These are phyloP conservation scores for Eledone cirrhosa DNA, from an alignment of 2,888 invertebrate species.

Conservation along the genomic window DNA sequence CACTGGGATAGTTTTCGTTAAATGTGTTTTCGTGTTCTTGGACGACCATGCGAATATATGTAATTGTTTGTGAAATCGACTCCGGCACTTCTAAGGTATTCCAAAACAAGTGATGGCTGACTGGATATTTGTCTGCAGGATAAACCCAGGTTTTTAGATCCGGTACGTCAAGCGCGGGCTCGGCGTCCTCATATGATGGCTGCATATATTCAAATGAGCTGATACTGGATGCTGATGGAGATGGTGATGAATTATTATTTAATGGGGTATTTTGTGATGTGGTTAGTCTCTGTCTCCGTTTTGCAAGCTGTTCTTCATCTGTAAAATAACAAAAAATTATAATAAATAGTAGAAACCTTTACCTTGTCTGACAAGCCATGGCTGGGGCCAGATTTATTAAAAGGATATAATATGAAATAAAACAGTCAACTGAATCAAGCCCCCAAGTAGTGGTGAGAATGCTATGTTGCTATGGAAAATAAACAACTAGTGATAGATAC, in stretches of 20 bases:
- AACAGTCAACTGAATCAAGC: too few relatives aligned
- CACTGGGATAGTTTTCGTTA: constrained; percentile 36
- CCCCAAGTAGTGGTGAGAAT: too few relatives aligned
- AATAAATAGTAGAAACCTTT: background rate
- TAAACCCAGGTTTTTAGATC: background rate
- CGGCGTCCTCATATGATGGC: constrained; percentile 17
- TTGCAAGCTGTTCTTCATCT: constrained; percentile 60
- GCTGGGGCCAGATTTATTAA: too few relatives aligned
- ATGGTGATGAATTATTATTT: constrained; percentile 11
- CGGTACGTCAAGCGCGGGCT: constrained; percentile 26
- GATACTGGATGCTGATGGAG: constrained; percentile 20
- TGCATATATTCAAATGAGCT: constrained; percentile 28
- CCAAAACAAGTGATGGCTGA: constrained; percentile 15
- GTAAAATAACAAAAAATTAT: constrained; percentile 10
- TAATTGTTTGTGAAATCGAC: constrained; percentile 34
- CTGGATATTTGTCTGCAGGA: constrained; percentile 9
- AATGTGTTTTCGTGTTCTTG: constrained; percentile 25
- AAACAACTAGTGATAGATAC: too few relatives aligned
- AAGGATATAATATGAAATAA: too few relatives aligned
- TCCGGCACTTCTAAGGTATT: background rate
- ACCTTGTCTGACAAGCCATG: too few relatives aligned
- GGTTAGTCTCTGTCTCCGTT: constrained; percentile 42
- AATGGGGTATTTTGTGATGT: background rate
- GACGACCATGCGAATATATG: constrained; percentile 13
- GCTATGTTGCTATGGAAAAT: too few relatives aligned